These are phyloP conservation scores for Melitaea athalia DNA, from an alignment of 2,888 invertebrate species.

Conservation along the genomic window DNA sequence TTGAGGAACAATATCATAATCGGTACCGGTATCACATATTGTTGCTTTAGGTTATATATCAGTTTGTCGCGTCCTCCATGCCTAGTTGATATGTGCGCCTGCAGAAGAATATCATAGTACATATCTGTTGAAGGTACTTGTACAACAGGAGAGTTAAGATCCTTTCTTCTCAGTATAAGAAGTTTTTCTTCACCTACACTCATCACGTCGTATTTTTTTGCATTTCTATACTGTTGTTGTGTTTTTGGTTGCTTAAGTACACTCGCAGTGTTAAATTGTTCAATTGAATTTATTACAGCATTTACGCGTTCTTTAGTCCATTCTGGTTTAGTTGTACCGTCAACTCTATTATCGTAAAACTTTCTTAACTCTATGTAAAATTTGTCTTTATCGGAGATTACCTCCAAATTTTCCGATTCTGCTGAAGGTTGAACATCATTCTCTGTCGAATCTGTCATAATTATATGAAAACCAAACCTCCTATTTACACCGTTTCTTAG, in stretches of 20 bases:
- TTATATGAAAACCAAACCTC: too few relatives aligned
- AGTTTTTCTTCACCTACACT: not conserved
- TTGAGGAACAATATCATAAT: slow-evolving; percentile 27
- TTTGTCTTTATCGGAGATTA: too few relatives aligned
- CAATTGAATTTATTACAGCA: not conserved
- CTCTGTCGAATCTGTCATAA: too few relatives aligned
- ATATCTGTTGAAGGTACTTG: not conserved
- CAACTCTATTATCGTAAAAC: too few relatives aligned
- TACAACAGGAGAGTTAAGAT: not conserved
- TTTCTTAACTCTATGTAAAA: too few relatives aligned
- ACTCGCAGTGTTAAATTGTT: not conserved
- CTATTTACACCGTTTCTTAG: too few relatives aligned
- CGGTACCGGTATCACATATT: slow-evolving; percentile 31
- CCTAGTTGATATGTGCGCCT: slow-evolving; percentile 7
- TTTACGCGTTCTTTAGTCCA: not conserved
- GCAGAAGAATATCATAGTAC: not conserved
- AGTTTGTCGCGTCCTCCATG: slow-evolving; percentile 35
- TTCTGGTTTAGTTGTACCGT: too few relatives aligned
- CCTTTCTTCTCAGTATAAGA: not conserved
- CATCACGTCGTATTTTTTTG: not conserved
- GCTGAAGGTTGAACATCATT: too few relatives aligned
- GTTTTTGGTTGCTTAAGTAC: not conserved
- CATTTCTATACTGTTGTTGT: not conserved
- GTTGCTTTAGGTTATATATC: slow-evolving; percentile 19
- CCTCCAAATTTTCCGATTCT: too few relatives aligned